Evolutionary conservation across 2,797 vertebrate species (phyloP).

Genomic region (Danio tinwini): DNA sequence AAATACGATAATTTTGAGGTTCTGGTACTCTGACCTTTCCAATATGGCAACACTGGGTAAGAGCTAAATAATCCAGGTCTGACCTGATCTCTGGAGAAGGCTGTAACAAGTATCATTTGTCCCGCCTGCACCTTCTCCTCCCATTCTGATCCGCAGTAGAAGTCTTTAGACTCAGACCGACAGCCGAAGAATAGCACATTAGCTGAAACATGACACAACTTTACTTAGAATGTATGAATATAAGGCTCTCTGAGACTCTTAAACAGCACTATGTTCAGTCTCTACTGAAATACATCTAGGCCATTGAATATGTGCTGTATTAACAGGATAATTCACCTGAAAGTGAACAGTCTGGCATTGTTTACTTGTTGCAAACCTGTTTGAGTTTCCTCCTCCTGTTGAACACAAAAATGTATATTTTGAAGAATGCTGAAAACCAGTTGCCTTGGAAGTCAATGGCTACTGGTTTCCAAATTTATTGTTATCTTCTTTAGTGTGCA

Average conservation of each 20-base stretch:
- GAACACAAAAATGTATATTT: no score
- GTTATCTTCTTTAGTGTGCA: no score
- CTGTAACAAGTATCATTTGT: constrained; percentile 83
- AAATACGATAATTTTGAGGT: no score
- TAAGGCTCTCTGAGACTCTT: background rate
- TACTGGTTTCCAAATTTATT: no score
- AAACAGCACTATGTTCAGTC: background rate
- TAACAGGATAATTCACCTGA: background rate
- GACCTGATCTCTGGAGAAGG: constrained; percentile 97
- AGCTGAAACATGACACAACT: constrained; percentile 66
- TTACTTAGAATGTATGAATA: background rate
- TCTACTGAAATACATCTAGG: background rate
- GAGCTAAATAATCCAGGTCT: constrained; percentile 13
- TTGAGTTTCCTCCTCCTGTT: no score
- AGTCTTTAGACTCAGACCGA: constrained; percentile 85
- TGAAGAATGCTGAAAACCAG: no score
- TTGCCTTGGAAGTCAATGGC: no score
- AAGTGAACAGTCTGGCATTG: no score
- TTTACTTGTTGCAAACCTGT: no score
- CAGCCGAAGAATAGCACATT: constrained; percentile 93
- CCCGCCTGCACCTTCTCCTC: constrained; percentile 75
- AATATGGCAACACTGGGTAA: no score
- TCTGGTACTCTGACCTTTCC: no score
- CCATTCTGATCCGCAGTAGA: constrained; percentile 89
- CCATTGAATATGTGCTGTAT: background rate